A percentile compares a stretch with the other conserved stretches of the same genome.
These are phyloP conservation scores for Etia nguti DNA, from an alignment of 2,113 vertebrate genomes.

Conservation along the genomic window DNA sequence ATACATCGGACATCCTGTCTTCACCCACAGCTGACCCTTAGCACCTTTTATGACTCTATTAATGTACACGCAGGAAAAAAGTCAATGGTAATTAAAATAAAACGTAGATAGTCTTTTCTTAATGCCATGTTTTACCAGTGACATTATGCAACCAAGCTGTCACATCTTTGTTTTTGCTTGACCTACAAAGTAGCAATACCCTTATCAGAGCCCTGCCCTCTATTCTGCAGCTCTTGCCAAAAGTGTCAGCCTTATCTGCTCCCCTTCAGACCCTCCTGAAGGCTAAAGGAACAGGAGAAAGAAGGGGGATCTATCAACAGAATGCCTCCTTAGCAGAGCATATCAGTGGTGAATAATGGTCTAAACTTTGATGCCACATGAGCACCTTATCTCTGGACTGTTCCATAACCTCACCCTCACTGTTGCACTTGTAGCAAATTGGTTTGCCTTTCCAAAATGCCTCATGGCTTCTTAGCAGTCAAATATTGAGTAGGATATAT, in stretches of 20 bases:
- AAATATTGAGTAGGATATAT: background rate
- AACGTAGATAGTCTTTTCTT: background rate
- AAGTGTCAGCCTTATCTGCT: conserved; percentile 46
- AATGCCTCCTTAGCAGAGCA: background rate
- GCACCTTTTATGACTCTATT: conserved; percentile 23
- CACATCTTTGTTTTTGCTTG: conserved; percentile 1
- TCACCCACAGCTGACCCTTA: conserved; percentile 35
- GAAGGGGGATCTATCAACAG: background rate
- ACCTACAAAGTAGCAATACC: background rate
- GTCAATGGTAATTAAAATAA: background rate
- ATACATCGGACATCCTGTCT: conserved; percentile 54
- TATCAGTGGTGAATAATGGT: background rate
- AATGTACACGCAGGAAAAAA: background rate
- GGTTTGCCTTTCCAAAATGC: background rate
- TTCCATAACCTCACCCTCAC: background rate
- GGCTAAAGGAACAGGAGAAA: background rate
- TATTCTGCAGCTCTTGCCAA: conserved; percentile 17
- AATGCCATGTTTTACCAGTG: background rate
- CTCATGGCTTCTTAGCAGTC: conserved; percentile 5
- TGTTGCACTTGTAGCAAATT: background rate
- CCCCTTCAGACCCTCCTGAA: conserved; percentile 20
- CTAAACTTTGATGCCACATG: conserved; percentile 4
- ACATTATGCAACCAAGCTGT: background rate
- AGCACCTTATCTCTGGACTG: conserved; percentile 1
- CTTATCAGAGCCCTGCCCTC: conserved; percentile 28